Conservation (phyloP, 2,797 vertebrate species). For the Sparidentex hasta region DNA sequence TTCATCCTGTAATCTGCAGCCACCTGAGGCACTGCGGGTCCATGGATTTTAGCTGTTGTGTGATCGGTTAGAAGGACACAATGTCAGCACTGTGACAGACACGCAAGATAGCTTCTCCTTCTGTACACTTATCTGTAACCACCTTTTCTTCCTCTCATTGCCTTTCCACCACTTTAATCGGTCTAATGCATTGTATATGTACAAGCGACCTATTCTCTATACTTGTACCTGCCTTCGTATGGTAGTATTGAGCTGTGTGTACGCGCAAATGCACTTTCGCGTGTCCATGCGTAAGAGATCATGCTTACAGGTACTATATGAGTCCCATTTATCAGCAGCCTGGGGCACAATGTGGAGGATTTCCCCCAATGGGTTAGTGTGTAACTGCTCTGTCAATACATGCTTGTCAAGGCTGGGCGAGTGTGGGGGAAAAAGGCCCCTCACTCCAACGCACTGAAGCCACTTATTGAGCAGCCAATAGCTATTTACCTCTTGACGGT, state of each 20-base stretch:
- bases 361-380: conserved; percentile 92
- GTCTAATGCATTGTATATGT: conserved; percentile 61
- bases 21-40: conserved; percentile 34
- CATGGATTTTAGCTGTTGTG: conserved; percentile 30
- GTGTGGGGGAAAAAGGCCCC: conserved; percentile 86
- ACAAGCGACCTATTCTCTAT: conserved; percentile 51
- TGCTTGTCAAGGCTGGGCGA: conserved; percentile 93
- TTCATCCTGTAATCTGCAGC: conserved; percentile 47
- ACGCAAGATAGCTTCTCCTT: conserved; percentile 20
- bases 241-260: conserved; percentile 67
- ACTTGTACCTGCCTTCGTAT: conserved; percentile 58
- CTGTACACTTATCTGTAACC: conserved; percentile 28
- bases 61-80: conserved; percentile 25
- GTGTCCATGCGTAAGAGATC: conserved; percentile 72
- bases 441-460: conserved; percentile 93
- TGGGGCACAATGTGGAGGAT: conserved; percentile 88
- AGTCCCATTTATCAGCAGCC: conserved; percentile 90
- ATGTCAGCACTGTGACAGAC: conserved; percentile 25
- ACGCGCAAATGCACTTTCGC: conserved; percentile 63
- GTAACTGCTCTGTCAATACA: conserved; percentile 99
- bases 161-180: conserved; percentile 28
- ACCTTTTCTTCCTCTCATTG: conserved; percentile 37
- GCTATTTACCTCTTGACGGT: conserved; percentile 93
- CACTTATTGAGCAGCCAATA: conserved; percentile 99
- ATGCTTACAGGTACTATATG: conserved; percentile 86